phyloP scores from a whole-genome alignment of 2,888 invertebrate species.

The Nymphalis urticae region DNA sequence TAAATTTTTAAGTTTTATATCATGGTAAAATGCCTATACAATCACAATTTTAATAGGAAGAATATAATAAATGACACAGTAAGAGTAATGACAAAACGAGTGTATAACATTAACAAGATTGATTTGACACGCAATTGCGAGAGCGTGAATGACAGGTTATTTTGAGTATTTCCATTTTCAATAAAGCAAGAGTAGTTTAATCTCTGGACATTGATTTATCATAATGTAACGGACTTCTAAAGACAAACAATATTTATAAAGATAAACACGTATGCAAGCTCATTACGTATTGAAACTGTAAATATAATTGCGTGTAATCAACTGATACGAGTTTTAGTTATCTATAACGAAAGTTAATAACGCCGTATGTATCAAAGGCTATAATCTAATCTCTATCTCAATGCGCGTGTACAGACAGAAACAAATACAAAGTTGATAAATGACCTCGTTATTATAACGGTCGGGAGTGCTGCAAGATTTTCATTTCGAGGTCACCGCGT shows the following conservation, averaged over 20 bases:
- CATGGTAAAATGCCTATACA: too few relatives aligned
- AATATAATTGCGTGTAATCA: conserved; percentile 40
- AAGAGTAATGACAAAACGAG: conserved; percentile 14
- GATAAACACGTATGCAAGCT: conserved; percentile 24
- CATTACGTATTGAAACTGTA: conserved; percentile 39
- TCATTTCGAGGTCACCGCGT: conserved; percentile 74
- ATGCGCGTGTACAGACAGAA: conserved; percentile 62
- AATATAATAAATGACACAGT: conserved; percentile 5
- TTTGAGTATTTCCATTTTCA: conserved; percentile 22
- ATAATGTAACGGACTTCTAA: conserved; percentile 20
- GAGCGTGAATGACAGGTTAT: conserved; percentile 17
- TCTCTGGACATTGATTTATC: conserved; percentile 35
- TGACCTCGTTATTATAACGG: conserved; percentile 80
- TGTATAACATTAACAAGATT: conserved; percentile 23
- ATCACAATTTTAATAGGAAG: neutral
- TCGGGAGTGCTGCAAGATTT: conserved; percentile 74
- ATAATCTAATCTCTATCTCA: conserved; percentile 56
- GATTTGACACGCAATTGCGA: conserved; percentile 15
- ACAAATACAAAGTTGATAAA: conserved; percentile 76
- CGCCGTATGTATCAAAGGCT: conserved; percentile 45
- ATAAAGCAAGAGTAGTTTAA: conserved; percentile 16
- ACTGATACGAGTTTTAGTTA: conserved; percentile 41
- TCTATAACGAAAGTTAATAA: conserved; percentile 34
- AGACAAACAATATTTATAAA: conserved; percentile 32
- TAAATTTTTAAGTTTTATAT: too few relatives aligned